A percentile compares a stretch with the other conserved stretches of the same genome.
Evolutionary conservation across 2,797 vertebrate genomes (phyloP).

Genomic region (Thunnus albacares): DNA sequence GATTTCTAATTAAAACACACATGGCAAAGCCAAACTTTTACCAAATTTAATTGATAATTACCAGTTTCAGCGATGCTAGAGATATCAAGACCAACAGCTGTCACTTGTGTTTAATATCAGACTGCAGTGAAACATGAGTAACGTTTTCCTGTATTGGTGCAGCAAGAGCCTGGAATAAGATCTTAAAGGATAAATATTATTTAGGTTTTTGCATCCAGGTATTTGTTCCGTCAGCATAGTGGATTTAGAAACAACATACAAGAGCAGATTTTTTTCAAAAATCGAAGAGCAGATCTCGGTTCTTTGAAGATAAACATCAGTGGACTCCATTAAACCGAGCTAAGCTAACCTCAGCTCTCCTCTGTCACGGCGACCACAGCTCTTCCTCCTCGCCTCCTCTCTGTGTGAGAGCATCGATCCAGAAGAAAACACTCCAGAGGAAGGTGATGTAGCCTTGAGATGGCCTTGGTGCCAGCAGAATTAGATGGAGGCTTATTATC

Average conservation of each 20-base stretch:
- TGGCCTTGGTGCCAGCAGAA: constrained; percentile 71
- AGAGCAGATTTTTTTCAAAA: background rate
- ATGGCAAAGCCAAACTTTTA: background rate
- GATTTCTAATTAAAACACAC: too few relatives aligned
- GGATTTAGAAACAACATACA: background rate
- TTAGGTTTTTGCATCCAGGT: background rate
- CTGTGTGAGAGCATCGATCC: constrained; percentile 65
- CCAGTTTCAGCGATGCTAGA: background rate
- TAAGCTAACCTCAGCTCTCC: constrained; percentile 10
- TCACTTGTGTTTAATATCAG: background rate
- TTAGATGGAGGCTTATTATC: constrained; percentile 78
- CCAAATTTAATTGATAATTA: background rate
- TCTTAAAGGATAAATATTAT: background rate
- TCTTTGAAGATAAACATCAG: background rate
- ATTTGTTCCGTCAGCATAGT: background rate
- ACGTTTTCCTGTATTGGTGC: background rate
- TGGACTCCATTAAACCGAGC: background rate
- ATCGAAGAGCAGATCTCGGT: background rate
- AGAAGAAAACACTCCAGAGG: constrained; percentile 54
- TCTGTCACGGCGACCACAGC: constrained; percentile 40
- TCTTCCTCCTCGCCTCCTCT: constrained; percentile 9
- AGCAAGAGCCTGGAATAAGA: background rate
- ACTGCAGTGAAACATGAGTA: background rate
- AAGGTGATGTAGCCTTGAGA: constrained; percentile 78
- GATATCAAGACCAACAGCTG: background rate